A percentile compares a stretch with the other conserved stretches of the same genome.
These are phyloP conservation scores for Byasa hedistus DNA, from an alignment of 2,888 invertebrate genomes.

Conservation along the genomic window DNA sequence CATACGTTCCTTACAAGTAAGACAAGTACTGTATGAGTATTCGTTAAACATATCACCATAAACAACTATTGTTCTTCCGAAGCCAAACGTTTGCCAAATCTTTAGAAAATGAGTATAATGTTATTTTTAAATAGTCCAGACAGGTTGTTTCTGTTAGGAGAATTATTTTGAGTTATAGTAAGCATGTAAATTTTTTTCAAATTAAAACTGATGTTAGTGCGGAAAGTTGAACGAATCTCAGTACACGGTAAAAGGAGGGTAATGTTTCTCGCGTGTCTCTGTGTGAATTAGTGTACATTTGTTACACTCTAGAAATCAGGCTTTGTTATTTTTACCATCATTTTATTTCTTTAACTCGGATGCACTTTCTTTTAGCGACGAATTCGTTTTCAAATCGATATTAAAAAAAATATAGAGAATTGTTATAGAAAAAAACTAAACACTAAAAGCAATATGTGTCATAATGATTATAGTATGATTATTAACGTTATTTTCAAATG, in stretches of 20 bases:
- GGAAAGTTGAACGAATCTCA: conserved; percentile 23
- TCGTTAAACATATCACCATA: conserved; percentile 4
- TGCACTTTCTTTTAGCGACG: neutral
- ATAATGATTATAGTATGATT: no score
- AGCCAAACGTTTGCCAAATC: conserved; percentile 16
- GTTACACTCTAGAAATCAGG: conserved; percentile 26
- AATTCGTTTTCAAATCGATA: neutral
- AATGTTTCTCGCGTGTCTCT: conserved; percentile 24
- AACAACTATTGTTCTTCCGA: conserved; percentile 9
- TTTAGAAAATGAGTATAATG: neutral
- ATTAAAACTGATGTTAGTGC: conserved; percentile 13
- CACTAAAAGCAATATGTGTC: no score
- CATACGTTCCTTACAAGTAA: neutral
- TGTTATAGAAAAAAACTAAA: no score
- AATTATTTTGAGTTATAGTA: neutral
- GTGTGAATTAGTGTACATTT: conserved; percentile 16
- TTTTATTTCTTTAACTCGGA: neutral
- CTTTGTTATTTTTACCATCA: conserved; percentile 2
- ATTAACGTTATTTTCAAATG: no score
- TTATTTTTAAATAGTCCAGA: neutral
- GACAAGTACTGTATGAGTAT: neutral
- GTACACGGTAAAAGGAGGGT: conserved; percentile 23
- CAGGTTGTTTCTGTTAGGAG: neutral
- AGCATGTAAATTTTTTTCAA: conserved; percentile 1
- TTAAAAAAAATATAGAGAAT: neutral